Base-by-base conservation (phyloP, 2,888 invertebrate genomes). In the Poecilobothrus nobilitatus region DNA sequence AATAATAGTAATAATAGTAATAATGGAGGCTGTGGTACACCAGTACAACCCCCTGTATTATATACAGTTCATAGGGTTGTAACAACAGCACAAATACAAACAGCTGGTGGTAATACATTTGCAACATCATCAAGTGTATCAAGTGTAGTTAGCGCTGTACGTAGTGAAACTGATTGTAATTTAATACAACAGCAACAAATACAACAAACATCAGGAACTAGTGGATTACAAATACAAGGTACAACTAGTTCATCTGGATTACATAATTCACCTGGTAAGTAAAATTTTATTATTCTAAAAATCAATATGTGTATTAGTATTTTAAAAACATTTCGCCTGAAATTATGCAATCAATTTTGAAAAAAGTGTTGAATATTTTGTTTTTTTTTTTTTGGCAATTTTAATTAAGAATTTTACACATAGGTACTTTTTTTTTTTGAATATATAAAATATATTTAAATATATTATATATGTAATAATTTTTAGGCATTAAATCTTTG, bases 21-120 rank as follows among this genome's bases (percentile, higher is more conserved):
- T 70, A 74, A 74, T 33, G 75, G 74, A 69, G 71, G 72, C 27
- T 68, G 71, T 70, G 70, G 70, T 71, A 69, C 71, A 69, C 69
- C 70, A 44, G 75, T 76, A 71, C 75, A 77, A 71, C 75, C 76
- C 71, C 80, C 81, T 21, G 75, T 81, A 69, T 74, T 82, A 75
- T 82, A 82, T 71, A 81, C 81, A 22, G 81, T 82, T 68, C 82
- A 82, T 74, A 78, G 82, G 37, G 81, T 82, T 70, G 81, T 82
- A 67, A 80, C 82, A 67, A 82, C 82, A 65, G 79, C 81, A 67
- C 81, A 82, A 74, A 79, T 82, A 68, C 81, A 81, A 73, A 80
- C 81, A 64, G 78, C 79, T 41, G 76, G 75, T 41, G 78, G 80
- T 64, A 79, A 78, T 70, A 78, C 81, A 62, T 81, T 80, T 69